Percentiles rank a stretch among this genome's conserved stretches.
These are phyloP conservation scores for Camelus bactrianus DNA, from an alignment of 2,113 vertebrate genomes.

Conservation along the genomic window DNA sequence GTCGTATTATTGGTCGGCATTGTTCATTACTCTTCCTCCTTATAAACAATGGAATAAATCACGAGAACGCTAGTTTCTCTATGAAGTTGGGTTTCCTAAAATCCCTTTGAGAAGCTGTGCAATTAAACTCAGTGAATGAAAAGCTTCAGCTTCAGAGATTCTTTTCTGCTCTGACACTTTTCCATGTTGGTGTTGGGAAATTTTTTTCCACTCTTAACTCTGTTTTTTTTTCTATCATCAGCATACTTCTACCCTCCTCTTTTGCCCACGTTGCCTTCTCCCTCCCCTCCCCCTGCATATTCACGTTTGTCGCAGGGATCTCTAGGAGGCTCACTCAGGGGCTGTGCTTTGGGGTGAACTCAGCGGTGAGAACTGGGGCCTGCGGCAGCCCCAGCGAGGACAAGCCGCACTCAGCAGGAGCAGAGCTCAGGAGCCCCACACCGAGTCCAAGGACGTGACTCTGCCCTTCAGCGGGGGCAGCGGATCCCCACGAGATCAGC, in stretches of 20 bases:
- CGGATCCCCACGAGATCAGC: not conserved
- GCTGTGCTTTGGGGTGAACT: not conserved
- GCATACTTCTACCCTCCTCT: not conserved
- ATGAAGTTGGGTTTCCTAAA: not conserved
- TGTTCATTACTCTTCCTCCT: not conserved
- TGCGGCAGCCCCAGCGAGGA: not conserved
- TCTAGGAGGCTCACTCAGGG: not conserved
- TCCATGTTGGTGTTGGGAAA: not conserved
- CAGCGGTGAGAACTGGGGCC: not conserved
- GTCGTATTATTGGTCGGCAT: not conserved
- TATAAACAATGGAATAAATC: not conserved
- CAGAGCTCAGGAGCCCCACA: rapidly evolving
- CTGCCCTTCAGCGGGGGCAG: not conserved
- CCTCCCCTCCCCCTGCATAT: too few species aligned
- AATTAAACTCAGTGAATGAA: not conserved
- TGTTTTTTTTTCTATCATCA: not conserved
- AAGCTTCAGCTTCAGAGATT: not conserved
- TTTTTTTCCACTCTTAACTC: not conserved
- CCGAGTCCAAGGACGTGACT: not conserved
- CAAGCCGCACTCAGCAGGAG: not conserved
- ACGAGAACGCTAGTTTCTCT: not conserved
- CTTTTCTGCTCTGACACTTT: not conserved
- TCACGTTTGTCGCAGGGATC: not conserved
- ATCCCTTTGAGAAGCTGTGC: not conserved
- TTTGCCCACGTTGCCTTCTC: too few species aligned